Percentiles rank a stretch among this genome's conserved stretches.
phyloP scores from a whole-genome alignment of 2,797 vertebrate genomes.

The Xiphophorus birchmanni region DNA sequence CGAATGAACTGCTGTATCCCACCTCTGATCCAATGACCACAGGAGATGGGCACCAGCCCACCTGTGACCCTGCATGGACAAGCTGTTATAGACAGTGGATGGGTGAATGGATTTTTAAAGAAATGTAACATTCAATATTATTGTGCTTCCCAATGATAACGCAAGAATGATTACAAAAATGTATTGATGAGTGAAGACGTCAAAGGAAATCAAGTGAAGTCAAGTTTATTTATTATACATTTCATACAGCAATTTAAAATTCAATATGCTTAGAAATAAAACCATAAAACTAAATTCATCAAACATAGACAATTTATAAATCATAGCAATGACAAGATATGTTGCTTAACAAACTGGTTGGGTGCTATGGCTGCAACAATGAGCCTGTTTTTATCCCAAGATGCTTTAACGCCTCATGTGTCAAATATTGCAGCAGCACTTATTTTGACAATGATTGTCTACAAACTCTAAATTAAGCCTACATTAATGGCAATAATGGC shows the following conservation, averaged over 20 bases:
- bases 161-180: not conserved
- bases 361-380: not conserved
- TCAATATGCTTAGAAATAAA: not conserved
- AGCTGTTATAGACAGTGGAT: not conserved
- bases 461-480: not conserved
- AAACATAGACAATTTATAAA: not conserved
- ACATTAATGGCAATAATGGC: not conserved
- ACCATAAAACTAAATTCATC: not conserved
- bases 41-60: not conserved
- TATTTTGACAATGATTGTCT: not conserved
- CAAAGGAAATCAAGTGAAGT: not conserved
- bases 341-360: not conserved
- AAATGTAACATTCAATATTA: not conserved
- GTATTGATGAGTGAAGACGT: not conserved
- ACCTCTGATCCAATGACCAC: not conserved
- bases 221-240: not conserved
- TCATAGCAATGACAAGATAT: not conserved
- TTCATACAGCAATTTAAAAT: not conserved
- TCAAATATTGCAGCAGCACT: not conserved
- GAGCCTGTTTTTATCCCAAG: not conserved
- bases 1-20: not conserved
- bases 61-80: not conserved
- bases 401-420: not conserved
- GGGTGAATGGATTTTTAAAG: not conserved
- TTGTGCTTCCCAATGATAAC: not conserved